Evolutionary conservation across 1,140 invertebrate species (phyloP).

Genomic region (Parasteatoda tepidariorum): DNA sequence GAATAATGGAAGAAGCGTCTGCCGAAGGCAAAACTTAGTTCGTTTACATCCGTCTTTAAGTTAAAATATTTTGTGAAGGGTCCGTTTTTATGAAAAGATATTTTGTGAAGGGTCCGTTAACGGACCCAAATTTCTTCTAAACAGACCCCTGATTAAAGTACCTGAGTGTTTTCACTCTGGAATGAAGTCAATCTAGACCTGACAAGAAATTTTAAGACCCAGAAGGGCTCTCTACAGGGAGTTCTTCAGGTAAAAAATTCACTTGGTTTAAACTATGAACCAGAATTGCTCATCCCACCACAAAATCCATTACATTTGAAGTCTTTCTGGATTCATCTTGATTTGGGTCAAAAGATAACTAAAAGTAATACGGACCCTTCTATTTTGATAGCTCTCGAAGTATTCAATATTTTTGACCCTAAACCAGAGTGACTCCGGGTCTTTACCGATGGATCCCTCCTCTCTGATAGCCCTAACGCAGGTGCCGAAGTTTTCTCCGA

Average conservation of each 20-base stretch:
- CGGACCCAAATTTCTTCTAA: too few relatives aligned
- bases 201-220: not conserved
- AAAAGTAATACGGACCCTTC: too few relatives aligned
- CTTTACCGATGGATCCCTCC: not conserved
- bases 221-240: not conserved
- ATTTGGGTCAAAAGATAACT: not conserved
- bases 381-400: not conserved
- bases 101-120: too few relatives aligned
- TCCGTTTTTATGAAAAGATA: too few relatives aligned
- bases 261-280: not conserved
- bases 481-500: slow-evolving; percentile 1
- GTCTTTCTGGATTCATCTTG: not conserved
- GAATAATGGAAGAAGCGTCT: too few relatives aligned
- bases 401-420: not conserved
- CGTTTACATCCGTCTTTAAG: too few relatives aligned
- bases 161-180: too few relatives aligned
- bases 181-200: not conserved
- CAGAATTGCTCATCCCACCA: not conserved
- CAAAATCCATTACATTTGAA: not conserved
- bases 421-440: not conserved
- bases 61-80: too few relatives aligned
- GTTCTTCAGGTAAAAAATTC: not conserved
- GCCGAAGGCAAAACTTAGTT: too few relatives aligned
- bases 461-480: too few relatives aligned
- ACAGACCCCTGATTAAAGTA: too few relatives aligned